phyloP scores from a whole-genome alignment of 2,113 vertebrate genomes.

The Cyprinus carpio region DNA sequence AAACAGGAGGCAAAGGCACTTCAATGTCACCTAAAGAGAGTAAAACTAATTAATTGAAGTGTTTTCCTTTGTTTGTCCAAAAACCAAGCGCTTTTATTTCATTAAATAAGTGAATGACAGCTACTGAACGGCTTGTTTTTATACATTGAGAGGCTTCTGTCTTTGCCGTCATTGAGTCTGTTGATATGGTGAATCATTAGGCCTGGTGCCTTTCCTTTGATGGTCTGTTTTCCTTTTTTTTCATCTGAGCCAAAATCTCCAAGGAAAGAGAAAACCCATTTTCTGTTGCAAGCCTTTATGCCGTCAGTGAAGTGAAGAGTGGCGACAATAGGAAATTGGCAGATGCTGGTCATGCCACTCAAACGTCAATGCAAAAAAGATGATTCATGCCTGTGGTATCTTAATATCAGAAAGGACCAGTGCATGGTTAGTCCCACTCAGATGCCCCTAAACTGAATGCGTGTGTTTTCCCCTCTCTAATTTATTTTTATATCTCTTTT shows the following conservation, averaged over 20 bases:
- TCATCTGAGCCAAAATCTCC: constrained; percentile 65
- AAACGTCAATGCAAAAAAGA: constrained; percentile 68
- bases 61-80: constrained; percentile 6
- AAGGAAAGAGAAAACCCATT: constrained; percentile 70
- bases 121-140: constrained; percentile 23
- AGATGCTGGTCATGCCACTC: constrained; percentile 67
- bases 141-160: constrained; percentile 31
- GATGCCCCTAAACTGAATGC: constrained; percentile 54
- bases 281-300: constrained; percentile 67
- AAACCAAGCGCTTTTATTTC: not conserved
- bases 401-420: constrained; percentile 51
- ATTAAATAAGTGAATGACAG: not conserved
- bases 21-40: not conserved
- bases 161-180: constrained; percentile 52
- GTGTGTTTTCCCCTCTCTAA: constrained; percentile 60
- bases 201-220: constrained; percentile 67
- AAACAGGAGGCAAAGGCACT: not conserved
- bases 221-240: constrained; percentile 58
- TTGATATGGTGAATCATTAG: constrained; percentile 70
- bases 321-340: constrained; percentile 56
- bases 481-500: constrained; percentile 69
- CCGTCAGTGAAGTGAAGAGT: constrained; percentile 61
- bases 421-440: constrained; percentile 64
- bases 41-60: not conserved
- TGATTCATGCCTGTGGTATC: constrained; percentile 59